Conservation (phyloP, 1,140 invertebrate genomes). For the Ceratosolen solmsi region DNA sequence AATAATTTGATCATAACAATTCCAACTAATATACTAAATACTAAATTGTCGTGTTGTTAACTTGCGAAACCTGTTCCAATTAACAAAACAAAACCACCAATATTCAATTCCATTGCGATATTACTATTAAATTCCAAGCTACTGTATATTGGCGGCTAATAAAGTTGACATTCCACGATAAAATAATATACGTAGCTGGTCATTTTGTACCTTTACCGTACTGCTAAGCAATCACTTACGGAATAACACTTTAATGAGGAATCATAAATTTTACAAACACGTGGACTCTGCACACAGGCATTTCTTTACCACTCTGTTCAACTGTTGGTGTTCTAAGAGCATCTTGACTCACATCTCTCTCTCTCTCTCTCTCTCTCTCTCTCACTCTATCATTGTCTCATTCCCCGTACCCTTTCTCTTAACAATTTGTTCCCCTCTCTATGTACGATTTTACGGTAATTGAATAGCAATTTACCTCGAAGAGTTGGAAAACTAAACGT, state of each 20-base stretch:
- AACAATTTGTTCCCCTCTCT: no score
- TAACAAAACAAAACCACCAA: no score
- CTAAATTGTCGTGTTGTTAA: no score
- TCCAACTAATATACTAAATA: no score
- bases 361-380: background rate
- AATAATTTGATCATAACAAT: no score
- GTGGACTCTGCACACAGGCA: background rate
- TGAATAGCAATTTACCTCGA: conserved; percentile 15
- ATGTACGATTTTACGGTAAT: background rate
- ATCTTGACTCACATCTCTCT: background rate
- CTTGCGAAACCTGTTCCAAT: no score
- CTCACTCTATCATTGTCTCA: no score
- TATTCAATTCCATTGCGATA: background rate
- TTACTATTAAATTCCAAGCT: background rate
- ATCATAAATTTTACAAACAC: conserved; percentile 21
- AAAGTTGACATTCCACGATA: background rate
- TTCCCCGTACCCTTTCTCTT: no score
- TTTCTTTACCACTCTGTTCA: background rate
- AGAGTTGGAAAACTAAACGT: background rate
- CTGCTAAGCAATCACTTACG: conserved; percentile 6
- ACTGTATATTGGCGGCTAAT: background rate
- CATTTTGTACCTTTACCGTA: background rate
- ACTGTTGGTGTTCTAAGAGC: background rate
- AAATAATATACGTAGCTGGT: background rate
- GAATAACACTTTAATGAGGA: conserved; percentile 6